Percentiles rank a stretch among this genome's conserved stretches.
phyloP scores from a whole-genome alignment of 53 echinoderm and acorn worm species.

The Zoroaster sp. region DNA sequence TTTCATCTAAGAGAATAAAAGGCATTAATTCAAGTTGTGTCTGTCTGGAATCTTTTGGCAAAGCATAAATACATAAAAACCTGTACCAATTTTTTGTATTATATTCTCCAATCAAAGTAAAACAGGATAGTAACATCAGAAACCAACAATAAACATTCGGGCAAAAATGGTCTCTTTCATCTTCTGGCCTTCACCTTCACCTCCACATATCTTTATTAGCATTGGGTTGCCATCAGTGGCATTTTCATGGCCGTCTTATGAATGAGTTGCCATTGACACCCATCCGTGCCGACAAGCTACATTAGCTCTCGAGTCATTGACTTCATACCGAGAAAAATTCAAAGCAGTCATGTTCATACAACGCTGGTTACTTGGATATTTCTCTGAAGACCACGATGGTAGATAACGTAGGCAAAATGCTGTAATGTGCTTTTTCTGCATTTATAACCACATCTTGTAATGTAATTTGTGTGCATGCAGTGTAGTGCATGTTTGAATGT shows the following conservation, averaged over 20 bases:
- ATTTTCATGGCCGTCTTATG: background rate
- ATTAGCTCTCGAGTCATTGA: slow-evolving; percentile 8
- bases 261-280: slow-evolving; percentile 21
- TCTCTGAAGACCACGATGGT: background rate
- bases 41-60: no score
- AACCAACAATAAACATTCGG: no score
- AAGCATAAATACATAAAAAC: no score
- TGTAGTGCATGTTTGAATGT: no score
- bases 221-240: background rate
- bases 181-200: no score
- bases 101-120: no score
- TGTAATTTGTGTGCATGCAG: background rate
- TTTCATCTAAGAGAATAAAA: no score
- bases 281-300: background rate
- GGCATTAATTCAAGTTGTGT: no score
- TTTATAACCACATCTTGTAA: background rate
- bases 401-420: background rate
- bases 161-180: no score
- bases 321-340: background rate
- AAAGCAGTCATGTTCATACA: background rate
- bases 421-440: background rate
- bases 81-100: no score
- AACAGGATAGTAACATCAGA: no score
- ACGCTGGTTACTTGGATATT: background rate
- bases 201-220: background rate